Evolutionary conservation across 1,140 invertebrate genomes (phyloP), one percentile per base, ranked within the genome.

Genomic region (Papilio glaucus): DNA sequence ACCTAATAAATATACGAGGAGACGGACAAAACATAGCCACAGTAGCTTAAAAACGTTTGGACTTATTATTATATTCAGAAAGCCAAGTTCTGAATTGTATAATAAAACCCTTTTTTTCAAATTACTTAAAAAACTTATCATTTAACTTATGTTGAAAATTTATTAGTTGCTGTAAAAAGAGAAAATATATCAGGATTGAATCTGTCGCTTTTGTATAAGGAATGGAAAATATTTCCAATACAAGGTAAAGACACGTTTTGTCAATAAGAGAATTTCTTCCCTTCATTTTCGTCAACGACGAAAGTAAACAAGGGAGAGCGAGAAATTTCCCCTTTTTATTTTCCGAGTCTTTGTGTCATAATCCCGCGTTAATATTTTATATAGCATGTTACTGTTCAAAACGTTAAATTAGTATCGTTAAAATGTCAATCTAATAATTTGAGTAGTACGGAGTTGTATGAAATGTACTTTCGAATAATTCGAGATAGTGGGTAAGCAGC

Each of bases 221-320:
- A 57, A 57, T 24, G 21, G 21, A 57, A 26, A 57, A 26, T 57
- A 57, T 57, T 57, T 57, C 21, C 49, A 57, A 26, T 57, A 57
- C 49, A 26, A 57, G 49, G 82, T 75, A 78, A 83, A 79, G 78
- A 82, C 87, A 85, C 83, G 86, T 86, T 85, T 86, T 83, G 87
- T 88, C 82, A 89, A 90, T 87, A 88, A 87, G 80, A 80, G 76
- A 71, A 74, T 79, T 74, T 77, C 72, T 80, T 78, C 79, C 77
- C 83, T 82, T 81, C 77, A 86, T 83, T 87, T 88, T 84, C 77
- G 78, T 85, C 85, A 86, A 85, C 84, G 82, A 77, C 77, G 78
- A 80, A 84, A 73, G 85, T 78, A 88, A 88, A 90, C 84, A 84
- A 53, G 74, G 85, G 78, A 68, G 70, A 73, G 74, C 77, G 80